Conservation (phyloP, 2,888 invertebrate genomes). For the Ethmia dodecea region DNA sequence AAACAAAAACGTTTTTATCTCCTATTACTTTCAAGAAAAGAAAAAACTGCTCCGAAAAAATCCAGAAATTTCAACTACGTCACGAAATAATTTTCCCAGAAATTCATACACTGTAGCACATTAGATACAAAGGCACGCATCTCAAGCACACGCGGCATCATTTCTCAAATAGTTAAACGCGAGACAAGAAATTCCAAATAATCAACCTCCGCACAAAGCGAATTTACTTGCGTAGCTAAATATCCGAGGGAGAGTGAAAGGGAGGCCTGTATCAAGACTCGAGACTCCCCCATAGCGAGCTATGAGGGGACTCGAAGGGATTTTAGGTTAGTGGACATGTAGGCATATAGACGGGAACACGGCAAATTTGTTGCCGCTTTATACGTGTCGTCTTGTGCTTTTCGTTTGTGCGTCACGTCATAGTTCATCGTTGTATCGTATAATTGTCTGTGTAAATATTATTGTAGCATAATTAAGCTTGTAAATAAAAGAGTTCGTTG, state of each 20-base stretch:
- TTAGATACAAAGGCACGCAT: slow-evolving; percentile 7
- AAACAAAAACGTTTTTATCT: slow-evolving; percentile 25
- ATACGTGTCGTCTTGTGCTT: slow-evolving; percentile 76
- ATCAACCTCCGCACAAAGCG: slow-evolving; percentile 68
- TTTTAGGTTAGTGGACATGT: slow-evolving; percentile 79
- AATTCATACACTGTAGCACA: not conserved
- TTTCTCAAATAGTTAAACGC: slow-evolving; percentile 27
- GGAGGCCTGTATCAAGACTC: slow-evolving; percentile 69
- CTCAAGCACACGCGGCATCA: slow-evolving; percentile 24
- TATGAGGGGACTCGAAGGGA: slow-evolving; percentile 65
- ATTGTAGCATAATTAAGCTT: no score
- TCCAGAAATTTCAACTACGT: no score
- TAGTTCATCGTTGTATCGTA: slow-evolving; percentile 67
- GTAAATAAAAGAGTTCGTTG: no score
- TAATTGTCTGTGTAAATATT: slow-evolving; percentile 31
- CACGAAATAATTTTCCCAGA: no score
- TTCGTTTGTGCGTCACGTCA: slow-evolving; percentile 74
- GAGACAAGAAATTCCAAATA: slow-evolving; percentile 67
- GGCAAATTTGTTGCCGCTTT: slow-evolving; percentile 77
- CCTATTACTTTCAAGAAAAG: not conserved
- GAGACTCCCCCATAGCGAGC: slow-evolving; percentile 66
- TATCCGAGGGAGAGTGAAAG: slow-evolving; percentile 68
- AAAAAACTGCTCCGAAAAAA: no score
- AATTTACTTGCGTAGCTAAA: slow-evolving; percentile 67
- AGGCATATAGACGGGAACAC: slow-evolving; percentile 78